Base-by-base conservation (phyloP, 1,140 invertebrate species). In the Micrasema longulum region DNA sequence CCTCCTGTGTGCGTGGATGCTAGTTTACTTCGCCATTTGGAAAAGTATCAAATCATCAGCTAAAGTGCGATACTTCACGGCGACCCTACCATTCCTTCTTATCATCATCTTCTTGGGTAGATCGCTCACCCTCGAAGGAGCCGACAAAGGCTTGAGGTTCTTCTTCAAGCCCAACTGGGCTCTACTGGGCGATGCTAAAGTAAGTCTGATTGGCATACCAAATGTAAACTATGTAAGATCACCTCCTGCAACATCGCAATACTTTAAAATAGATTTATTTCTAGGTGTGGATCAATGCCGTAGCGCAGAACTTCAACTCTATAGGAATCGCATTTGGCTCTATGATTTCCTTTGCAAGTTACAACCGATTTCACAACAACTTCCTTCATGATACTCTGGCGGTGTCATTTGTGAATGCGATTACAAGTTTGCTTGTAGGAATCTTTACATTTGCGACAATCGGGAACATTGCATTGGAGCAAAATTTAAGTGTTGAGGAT, bases 341-440 rank as follows among this genome's bases (percentile, higher is more conserved):
- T 3, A 93, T 97, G 87, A 96, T 97, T 78, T 95, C 94, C 77
- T 97, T 97, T 80, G 93, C 95, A n/a, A 96, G 94, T 78, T 97
- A 97, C 84, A 97, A 97, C 82, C 91, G 92, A 80, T 95, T 96
- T 80, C 91, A 94, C 78, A 97, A 97, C 79, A 95, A 94, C 76
- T 92, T 97, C 70, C 84, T 97, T 18, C 89, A 93, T 63, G 94
- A 97, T 77, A 94, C 94, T 0, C 77, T 96, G 16, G 89, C 93
- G 0, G 92, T 97, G 26, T 92, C 92, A 23, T 78, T 92, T 41
- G 90, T 95, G 14, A 96, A 96, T 80, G 91, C 91, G 20, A 82
- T 94, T 16, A 95, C 94, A 12, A 95, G 94, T 79, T 81, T 96
- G 12, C 84, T 96, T 11, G 93, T 95, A 35, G 94, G 94, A 7